Conservation (phyloP, 2,113 vertebrate species). For the Psilopogon haemacephalus region DNA sequence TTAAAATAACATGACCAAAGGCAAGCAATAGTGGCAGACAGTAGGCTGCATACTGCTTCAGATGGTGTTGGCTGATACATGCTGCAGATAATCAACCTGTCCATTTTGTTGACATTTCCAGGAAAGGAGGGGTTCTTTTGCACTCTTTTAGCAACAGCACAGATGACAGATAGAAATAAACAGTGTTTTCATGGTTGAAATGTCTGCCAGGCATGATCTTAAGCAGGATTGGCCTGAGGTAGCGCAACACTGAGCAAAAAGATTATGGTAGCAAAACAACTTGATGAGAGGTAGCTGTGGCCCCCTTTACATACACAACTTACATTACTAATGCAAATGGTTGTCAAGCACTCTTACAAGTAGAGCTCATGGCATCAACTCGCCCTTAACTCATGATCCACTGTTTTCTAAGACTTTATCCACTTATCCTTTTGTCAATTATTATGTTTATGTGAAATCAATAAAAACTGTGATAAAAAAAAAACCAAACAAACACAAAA, state of each 20-base stretch:
- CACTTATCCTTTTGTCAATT: background rate
- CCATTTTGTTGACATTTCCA: constrained; percentile 24
- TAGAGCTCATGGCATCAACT: accelerated
- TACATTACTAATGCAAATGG: background rate
- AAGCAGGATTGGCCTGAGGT: background rate
- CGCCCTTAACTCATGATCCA: background rate
- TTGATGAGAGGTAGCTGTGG: background rate
- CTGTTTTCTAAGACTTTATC: background rate
- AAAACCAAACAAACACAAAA: no score
- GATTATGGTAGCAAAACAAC: background rate
- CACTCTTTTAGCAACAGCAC: background rate
- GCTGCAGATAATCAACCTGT: constrained; percentile 35
- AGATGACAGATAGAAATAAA: constrained; percentile 33
- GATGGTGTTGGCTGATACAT: background rate
- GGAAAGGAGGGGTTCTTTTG: background rate
- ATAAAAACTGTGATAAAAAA: background rate
- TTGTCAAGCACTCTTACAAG: background rate
- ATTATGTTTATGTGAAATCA: constrained; percentile 5
- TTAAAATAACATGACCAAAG: background rate
- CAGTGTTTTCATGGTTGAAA: background rate
- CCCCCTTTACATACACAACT: background rate
- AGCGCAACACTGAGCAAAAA: background rate
- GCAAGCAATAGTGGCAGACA: background rate
- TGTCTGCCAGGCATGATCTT: background rate
- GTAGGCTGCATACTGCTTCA: background rate